Evolutionary conservation across 2,888 invertebrate species (phyloP).

Genomic region (Tiliacea citrago): DNA sequence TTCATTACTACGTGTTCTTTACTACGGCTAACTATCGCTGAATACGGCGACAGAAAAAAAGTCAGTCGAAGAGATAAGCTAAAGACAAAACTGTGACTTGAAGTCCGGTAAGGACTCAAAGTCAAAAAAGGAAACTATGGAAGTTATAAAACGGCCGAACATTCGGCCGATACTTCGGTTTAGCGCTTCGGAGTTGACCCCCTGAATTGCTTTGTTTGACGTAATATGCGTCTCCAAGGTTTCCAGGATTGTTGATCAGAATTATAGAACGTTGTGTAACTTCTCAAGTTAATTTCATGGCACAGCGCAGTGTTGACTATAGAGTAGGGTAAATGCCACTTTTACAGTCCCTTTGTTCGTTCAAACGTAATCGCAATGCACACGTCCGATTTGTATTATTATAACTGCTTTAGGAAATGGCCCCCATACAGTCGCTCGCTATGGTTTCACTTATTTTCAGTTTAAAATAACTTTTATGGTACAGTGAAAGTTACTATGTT

Average conservation of each 20-base stretch:
- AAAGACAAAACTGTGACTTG: no score
- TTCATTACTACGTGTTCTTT: no score
- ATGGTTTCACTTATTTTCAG: constrained; percentile 62
- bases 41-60: no score
- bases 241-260: neutral
- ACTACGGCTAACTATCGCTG: no score
- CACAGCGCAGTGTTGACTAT: neutral
- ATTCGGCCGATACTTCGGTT: no score
- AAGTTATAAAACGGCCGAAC: no score
- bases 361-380: constrained; percentile 69
- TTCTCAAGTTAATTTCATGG: constrained; percentile 30
- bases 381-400: constrained; percentile 77
- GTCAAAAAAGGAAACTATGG: no score
- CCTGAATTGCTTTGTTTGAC: no score
- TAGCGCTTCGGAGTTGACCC: no score
- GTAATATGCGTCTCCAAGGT: neutral
- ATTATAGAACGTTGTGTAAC: neutral
- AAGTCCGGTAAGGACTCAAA: no score
- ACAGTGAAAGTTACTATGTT: constrained; percentile 51
- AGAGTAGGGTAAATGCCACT: constrained; percentile 22
- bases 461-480: constrained; percentile 43
- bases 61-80: no score
- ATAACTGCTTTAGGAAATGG: constrained; percentile 73
- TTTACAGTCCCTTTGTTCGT: constrained; percentile 46
- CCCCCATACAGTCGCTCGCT: constrained; percentile 65